Percentiles rank a stretch among this genome's conserved stretches.
These are phyloP conservation scores for Lasioglossum figueresi DNA, from an alignment of 2,888 invertebrate genomes.

Conservation along the genomic window DNA sequence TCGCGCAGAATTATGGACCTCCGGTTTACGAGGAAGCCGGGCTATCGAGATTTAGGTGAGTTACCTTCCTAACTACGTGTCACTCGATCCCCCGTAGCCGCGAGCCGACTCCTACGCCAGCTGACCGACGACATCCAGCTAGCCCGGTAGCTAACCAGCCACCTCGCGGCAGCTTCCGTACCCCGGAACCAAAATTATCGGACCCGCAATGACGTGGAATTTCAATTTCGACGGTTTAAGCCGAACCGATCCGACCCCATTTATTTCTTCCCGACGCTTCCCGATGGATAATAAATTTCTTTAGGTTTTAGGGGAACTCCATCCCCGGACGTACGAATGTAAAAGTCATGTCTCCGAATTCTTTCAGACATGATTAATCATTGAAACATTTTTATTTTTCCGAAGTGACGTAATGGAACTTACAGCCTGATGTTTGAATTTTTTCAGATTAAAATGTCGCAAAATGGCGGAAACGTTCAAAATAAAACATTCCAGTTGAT, in stretches of 20 bases:
- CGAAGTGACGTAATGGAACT: neutral
- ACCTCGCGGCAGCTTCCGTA: conserved; percentile 18
- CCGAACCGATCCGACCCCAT: conserved; percentile 35
- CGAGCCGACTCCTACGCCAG: neutral
- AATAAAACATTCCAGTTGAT: neutral
- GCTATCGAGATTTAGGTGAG: conserved; percentile 69
- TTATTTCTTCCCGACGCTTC: conserved; percentile 19
- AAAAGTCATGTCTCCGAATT: neutral
- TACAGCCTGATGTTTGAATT: neutral
- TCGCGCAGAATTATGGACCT: conserved; percentile 63
- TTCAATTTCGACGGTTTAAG: conserved; percentile 52
- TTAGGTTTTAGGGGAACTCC: neutral
- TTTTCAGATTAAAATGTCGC: neutral
- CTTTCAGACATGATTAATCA: no score
- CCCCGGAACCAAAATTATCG: conserved; percentile 53
- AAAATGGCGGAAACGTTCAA: neutral
- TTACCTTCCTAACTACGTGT: conserved; percentile 65
- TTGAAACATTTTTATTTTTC: neutral
- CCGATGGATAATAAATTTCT: conserved; percentile 30
- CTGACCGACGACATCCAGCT: neutral
- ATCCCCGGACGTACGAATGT: neutral
- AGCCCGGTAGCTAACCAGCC: neutral
- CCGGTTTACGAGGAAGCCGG: conserved; percentile 59
- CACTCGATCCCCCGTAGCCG: conserved; percentile 54
- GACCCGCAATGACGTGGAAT: conserved; percentile 44